A percentile compares a stretch with the other conserved stretches of the same genome.
phyloP scores from a whole-genome alignment of 1,140 invertebrate genomes.

The Teleopsis dalmanni region DNA sequence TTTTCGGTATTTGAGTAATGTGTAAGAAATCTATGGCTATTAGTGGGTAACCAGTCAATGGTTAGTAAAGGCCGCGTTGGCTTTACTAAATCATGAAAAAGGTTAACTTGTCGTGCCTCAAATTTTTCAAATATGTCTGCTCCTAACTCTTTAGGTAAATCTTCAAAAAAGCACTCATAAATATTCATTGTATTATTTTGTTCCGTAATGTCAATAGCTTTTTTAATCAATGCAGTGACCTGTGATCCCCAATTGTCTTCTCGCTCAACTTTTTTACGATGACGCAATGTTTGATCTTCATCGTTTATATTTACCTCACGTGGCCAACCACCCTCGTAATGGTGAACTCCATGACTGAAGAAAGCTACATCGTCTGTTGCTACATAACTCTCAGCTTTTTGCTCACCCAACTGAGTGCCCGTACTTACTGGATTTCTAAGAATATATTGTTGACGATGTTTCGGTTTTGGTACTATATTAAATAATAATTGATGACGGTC shows the following conservation, averaged over 20 bases:
- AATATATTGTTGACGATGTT: constrained; percentile 55
- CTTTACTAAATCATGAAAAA: constrained; percentile 41
- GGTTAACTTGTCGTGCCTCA: constrained; percentile 19
- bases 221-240: constrained; percentile 23
- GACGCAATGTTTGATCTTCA: constrained; percentile 72
- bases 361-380: constrained; percentile 47
- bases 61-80: constrained; percentile 49
- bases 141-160: constrained; percentile 37
- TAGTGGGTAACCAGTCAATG: constrained; percentile 77
- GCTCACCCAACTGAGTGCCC: constrained; percentile 54
- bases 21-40: constrained; percentile 49
- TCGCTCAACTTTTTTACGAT: constrained; percentile 88
- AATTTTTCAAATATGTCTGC: constrained; percentile 21
- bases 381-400: constrained; percentile 56
- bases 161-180: constrained; percentile 75
- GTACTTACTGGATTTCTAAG: constrained; percentile 58
- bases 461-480: constrained; percentile 54
- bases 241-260: constrained; percentile 65
- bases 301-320: constrained; percentile 82
- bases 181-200: constrained; percentile 89
- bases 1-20: constrained; percentile 2
- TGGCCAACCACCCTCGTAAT: constrained; percentile 92
- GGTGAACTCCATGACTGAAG: constrained; percentile 63
- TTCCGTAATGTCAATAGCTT: constrained; percentile 52
- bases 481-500: constrained; percentile 67